These are phyloP conservation scores for Fringilla coelebs DNA, from an alignment of 2,797 vertebrate genomes.

Conservation along the genomic window DNA sequence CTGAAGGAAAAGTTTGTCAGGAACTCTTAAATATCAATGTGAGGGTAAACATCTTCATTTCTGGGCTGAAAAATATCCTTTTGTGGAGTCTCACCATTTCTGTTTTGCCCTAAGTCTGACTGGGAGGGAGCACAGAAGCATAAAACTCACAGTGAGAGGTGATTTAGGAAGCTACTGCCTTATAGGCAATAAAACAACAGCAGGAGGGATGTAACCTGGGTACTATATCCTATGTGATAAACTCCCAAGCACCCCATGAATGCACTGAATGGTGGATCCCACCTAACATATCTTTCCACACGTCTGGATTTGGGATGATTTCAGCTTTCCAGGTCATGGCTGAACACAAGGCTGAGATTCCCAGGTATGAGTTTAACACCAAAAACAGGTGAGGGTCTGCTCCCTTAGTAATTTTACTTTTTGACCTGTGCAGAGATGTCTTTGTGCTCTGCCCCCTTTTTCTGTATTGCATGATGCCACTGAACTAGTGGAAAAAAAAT, in stretches of 20 bases:
- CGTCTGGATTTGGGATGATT: not conserved
- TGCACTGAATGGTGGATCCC: not conserved
- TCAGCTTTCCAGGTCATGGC: not conserved
- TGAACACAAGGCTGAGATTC: not conserved
- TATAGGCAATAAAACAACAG: not conserved
- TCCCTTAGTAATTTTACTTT: not conserved
- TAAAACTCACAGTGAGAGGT: not conserved
- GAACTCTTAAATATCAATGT: not conserved
- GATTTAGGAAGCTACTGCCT: not conserved
- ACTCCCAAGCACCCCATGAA: not conserved
- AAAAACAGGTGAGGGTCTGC: not conserved
- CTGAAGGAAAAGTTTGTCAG: not conserved
- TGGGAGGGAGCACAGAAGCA: not conserved
- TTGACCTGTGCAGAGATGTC: not conserved
- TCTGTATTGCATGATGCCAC: not conserved
- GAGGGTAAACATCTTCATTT: not conserved
- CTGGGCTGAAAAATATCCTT: not conserved
- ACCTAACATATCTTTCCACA: not conserved
- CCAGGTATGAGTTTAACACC: not conserved
- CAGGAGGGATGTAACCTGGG: not conserved
- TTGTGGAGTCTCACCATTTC: not conserved
- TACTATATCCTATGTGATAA: not conserved
- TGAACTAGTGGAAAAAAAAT: not conserved
- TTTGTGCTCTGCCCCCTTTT: not conserved
- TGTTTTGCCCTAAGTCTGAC: not conserved